Evolutionary conservation across 2,113 vertebrate genomes (phyloP).

Genomic region (Pycnonotus jocosus): DNA sequence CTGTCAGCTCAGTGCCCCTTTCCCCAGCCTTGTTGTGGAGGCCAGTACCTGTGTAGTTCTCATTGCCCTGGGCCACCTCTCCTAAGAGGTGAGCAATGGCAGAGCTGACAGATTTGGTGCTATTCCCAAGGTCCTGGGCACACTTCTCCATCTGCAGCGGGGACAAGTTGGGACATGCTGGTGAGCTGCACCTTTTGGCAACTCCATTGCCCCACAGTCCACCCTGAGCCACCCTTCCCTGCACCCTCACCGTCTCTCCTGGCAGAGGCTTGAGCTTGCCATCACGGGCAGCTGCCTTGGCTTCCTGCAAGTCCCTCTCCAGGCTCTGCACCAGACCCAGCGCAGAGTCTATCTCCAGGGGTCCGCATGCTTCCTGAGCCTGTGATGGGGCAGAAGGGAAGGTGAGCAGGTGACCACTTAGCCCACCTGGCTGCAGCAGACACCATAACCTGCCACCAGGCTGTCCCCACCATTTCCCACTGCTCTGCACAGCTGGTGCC

Average conservation of each 20-base stretch:
- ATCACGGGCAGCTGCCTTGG: constrained; percentile 84
- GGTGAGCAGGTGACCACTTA: accelerated
- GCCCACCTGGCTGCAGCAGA: accelerated
- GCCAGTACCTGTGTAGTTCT: constrained; percentile 91
- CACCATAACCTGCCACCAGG: neutral
- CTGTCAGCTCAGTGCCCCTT: accelerated
- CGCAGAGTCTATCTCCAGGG: constrained; percentile 93
- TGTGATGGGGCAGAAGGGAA: neutral
- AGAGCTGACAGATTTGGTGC: constrained; percentile 93
- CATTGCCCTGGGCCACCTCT: constrained; percentile 94
- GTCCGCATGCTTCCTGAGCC: constrained; percentile 96
- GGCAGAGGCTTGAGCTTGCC: constrained; percentile 92
- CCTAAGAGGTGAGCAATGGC: constrained; percentile 91
- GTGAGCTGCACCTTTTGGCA: neutral
- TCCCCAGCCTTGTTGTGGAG: accelerated
- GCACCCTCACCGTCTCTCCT: constrained; percentile 84
- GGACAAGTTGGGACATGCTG: accelerated
- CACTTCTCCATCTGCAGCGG: constrained; percentile 87
- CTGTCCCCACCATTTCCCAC: accelerated
- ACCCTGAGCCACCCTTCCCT: neutral
- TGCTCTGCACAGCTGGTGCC: neutral
- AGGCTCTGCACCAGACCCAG: constrained; percentile 85
- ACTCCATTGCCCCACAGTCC: neutral
- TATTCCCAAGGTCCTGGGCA: constrained; percentile 90
- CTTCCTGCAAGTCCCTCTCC: constrained; percentile 91